phyloP scores from a whole-genome alignment of 1,140 invertebrate species.

The Linepithema humile region DNA sequence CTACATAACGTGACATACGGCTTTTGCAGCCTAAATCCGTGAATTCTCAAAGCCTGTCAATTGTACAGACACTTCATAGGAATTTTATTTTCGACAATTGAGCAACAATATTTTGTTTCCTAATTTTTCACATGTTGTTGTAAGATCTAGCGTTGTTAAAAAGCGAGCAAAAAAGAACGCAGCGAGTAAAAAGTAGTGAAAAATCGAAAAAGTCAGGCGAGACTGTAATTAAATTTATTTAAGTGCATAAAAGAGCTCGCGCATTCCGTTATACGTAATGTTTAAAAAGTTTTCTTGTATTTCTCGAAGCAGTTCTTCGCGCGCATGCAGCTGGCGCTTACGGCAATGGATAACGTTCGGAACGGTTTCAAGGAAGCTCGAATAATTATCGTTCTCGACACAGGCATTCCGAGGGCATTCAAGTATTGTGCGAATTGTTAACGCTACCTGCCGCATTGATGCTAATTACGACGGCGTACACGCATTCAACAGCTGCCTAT shows the following conservation, averaged over 20 bases:
- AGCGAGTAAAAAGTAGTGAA: not conserved
- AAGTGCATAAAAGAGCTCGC: not conserved
- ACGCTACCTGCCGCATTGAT: conserved; percentile 13
- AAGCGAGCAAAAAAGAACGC: no score
- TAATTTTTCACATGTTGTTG: no score
- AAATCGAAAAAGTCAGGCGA: not conserved
- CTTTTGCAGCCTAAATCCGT: not conserved
- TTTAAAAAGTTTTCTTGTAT: not conserved
- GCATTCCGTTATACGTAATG: conserved; percentile 8
- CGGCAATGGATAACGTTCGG: conserved; percentile 27
- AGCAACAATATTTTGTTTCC: no score
- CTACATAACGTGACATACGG: not conserved
- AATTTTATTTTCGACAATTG: no score
- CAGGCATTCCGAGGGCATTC: conserved; percentile 19
- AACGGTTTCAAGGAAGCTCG: conserved; percentile 19
- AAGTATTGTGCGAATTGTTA: conserved; percentile 45
- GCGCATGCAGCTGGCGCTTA: conserved; percentile 13
- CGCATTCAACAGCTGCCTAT: conserved; percentile 29
- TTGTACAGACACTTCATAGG: no score
- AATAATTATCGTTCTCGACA: conserved; percentile 44
- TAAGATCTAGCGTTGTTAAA: no score
- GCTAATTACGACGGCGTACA: conserved; percentile 40
- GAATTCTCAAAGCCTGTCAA: not conserved
- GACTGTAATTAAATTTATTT: conserved; percentile 2
- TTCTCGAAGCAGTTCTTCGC: not conserved